These are phyloP conservation scores for Leptatherina wallacei DNA, from an alignment of 2,797 vertebrate species.

Conservation along the genomic window DNA sequence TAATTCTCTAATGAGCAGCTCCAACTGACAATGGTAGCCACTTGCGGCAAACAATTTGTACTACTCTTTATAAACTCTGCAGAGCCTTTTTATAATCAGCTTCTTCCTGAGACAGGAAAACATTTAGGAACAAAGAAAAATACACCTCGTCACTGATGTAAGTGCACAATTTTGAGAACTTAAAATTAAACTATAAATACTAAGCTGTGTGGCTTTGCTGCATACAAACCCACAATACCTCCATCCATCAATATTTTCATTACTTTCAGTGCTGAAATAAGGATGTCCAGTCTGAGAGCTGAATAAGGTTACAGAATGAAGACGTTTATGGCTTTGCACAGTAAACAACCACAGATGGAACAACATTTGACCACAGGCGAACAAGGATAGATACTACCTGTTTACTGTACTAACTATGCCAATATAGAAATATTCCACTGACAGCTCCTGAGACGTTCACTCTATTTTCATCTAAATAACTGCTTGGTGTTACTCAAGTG, in stretches of 20 bases:
- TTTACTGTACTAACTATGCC: constrained; percentile 76
- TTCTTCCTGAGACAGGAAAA: constrained; percentile 1
- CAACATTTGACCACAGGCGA: constrained; percentile 81
- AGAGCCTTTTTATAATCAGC: constrained; percentile 14
- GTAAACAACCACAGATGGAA: constrained; percentile 88
- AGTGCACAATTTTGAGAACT: constrained; percentile 42
- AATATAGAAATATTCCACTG: constrained; percentile 85
- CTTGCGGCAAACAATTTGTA: no score
- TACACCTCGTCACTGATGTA: constrained; percentile 51
- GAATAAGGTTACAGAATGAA: constrained; percentile 81
- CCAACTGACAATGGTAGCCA: not conserved
- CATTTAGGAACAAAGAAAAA: constrained; percentile 27
- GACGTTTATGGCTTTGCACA: constrained; percentile 80
- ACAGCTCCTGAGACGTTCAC: constrained; percentile 58
- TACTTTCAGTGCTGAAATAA: constrained; percentile 76
- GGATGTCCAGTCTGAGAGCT: constrained; percentile 82
- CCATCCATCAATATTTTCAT: constrained; percentile 83
- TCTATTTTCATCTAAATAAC: constrained; percentile 71
- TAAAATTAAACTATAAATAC: constrained; percentile 72
- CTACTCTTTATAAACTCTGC: not conserved
- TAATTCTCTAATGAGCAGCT: not conserved
- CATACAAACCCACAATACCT: constrained; percentile 76
- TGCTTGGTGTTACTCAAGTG: constrained; percentile 51
- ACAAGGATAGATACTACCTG: constrained; percentile 85
- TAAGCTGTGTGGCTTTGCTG: constrained; percentile 47